Percentiles rank a stretch among this genome's conserved stretches.
Evolutionary conservation across 2,888 invertebrate genomes (phyloP).

Genomic region (Allacma fusca): DNA sequence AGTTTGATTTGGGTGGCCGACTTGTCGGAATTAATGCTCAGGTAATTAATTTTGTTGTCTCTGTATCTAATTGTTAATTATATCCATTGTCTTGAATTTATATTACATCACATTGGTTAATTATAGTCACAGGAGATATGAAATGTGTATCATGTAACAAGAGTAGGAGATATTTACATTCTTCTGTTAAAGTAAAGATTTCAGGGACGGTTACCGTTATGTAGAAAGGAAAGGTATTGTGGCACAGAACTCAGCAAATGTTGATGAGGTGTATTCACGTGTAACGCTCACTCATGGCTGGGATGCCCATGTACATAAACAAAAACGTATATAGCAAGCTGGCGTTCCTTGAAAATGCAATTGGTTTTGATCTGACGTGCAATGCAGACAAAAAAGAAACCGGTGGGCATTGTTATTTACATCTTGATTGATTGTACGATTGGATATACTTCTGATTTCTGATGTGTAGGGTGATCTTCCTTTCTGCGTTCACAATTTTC

Average conservation of each 20-base stretch:
- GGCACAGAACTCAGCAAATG: no score
- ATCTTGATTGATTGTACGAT: constrained; percentile 41
- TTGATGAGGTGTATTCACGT: not conserved
- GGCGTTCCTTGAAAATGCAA: constrained; percentile 22
- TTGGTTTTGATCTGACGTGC: constrained; percentile 31
- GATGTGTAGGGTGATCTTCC: constrained; percentile 41
- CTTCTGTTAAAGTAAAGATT: no score
- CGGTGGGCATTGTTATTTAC: constrained; percentile 43
- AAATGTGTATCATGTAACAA: no score
- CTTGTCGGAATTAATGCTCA: constrained; percentile 90
- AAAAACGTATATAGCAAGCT: not conserved
- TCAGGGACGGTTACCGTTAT: no score
- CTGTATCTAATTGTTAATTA: no score
- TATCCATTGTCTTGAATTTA: no score
- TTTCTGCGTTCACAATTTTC: not conserved
- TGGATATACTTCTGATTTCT: constrained; percentile 33
- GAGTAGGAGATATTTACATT: no score
- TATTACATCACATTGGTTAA: no score
- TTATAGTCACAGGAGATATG: no score
- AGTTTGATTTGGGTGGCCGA: constrained; percentile 92
- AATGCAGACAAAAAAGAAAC: constrained; percentile 34
- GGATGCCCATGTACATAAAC: not conserved
- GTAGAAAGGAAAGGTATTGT: no score
- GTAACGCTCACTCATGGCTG: not conserved
- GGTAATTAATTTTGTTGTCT: constrained; percentile 66